Percentiles rank a stretch among this genome's conserved stretches.
phyloP scores from a whole-genome alignment of 2,888 invertebrate species.

The Synergus japonicus region DNA sequence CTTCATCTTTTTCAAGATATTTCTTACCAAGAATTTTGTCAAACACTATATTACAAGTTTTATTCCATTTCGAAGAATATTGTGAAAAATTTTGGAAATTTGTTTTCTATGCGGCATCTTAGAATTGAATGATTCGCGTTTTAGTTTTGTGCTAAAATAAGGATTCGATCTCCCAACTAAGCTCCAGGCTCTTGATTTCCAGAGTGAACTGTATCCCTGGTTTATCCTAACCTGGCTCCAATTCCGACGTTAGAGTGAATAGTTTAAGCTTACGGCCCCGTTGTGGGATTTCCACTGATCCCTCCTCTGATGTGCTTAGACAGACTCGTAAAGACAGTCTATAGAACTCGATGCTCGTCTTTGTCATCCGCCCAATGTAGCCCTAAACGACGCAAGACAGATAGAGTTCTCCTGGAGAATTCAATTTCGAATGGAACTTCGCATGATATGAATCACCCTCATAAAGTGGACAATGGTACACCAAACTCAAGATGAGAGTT shows the following conservation, averaged over 20 bases:
- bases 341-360: slow-evolving; percentile 5
- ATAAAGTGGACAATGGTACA: not conserved
- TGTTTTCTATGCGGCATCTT: not conserved
- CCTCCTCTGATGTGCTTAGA: slow-evolving; percentile 37
- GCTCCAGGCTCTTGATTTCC: slow-evolving; percentile 27
- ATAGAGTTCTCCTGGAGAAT: slow-evolving; percentile 15
- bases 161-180: slow-evolving; percentile 5
- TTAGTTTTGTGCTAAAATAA: not conserved
- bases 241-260: slow-evolving; percentile 29
- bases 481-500: not conserved
- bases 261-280: slow-evolving; percentile 32
- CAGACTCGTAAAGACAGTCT: slow-evolving; percentile 32
- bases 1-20: slow-evolving; percentile 10
- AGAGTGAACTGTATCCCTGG: slow-evolving; percentile 30
- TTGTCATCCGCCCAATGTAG: slow-evolving; percentile 9
- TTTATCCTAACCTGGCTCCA: slow-evolving; percentile 31
- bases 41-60: not conserved
- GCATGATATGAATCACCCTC: not conserved
- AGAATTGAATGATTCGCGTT: not conserved
- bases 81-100: not conserved
- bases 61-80: not conserved
- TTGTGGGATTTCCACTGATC: slow-evolving; percentile 38
- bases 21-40: not conserved
- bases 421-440: slow-evolving; percentile 15
- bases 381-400: slow-evolving; percentile 26